phyloP scores from a whole-genome alignment of 2,797 vertebrate genomes.

The Benthosema pterotum region DNA sequence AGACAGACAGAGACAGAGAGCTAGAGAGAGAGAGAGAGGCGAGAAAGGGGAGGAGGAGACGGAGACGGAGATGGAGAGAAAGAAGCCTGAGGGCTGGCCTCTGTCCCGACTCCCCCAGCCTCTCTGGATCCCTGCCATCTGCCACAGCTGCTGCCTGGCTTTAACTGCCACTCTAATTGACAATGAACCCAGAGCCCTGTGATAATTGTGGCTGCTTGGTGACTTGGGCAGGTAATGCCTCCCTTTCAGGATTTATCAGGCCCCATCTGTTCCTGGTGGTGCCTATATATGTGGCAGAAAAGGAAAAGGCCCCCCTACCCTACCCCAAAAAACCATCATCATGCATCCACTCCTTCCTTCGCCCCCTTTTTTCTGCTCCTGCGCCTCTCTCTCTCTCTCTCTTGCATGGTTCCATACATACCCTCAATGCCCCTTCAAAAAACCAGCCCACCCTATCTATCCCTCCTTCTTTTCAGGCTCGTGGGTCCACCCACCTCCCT shows the following conservation, averaged over 20 bases:
- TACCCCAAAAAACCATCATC: constrained; percentile 60
- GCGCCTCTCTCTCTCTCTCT: constrained; percentile 26
- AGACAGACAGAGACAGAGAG: constrained; percentile 37
- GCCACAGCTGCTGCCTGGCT: constrained; percentile 91
- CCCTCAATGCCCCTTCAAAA: background rate
- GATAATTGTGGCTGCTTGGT: constrained; percentile 89
- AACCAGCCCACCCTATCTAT: constrained; percentile 26
- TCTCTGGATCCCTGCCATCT: constrained; percentile 93
- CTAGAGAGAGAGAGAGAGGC: constrained; percentile 20
- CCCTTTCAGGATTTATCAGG: constrained; percentile 90
- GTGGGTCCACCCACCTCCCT: constrained; percentile 54
- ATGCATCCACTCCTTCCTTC: constrained; percentile 56
- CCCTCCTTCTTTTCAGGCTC: constrained; percentile 16
- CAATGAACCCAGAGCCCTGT: constrained; percentile 90
- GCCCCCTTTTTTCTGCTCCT: constrained; percentile 44
- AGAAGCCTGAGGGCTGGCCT: constrained; percentile 85
- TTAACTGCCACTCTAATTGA: constrained; percentile 91
- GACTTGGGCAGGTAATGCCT: constrained; percentile 90
- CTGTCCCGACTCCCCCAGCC: constrained; percentile 84
- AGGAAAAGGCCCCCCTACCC: constrained; percentile 78
- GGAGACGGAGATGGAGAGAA: constrained; percentile 14
- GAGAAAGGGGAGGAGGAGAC: constrained; percentile 21
- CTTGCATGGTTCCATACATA: constrained; percentile 36
- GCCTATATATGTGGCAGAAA: constrained; percentile 75
- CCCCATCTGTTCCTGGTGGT: constrained; percentile 86